Evolutionary conservation across 2,113 vertebrate species (phyloP).

Genomic region (Cranoglanis bouderius): DNA sequence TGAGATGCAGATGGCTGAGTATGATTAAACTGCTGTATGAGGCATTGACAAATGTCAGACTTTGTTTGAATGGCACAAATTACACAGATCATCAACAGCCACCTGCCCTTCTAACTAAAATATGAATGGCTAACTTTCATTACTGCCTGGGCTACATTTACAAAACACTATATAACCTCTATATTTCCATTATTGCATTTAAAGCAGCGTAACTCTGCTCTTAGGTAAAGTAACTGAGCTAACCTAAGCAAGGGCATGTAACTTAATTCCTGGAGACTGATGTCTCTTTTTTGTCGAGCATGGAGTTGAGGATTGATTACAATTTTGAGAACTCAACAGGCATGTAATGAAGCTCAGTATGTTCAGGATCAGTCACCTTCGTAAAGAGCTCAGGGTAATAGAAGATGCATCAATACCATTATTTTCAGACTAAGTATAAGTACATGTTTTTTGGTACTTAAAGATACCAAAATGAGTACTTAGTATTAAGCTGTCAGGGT

Average conservation of each 20-base stretch:
- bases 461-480: neutral
- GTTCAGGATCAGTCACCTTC: conserved; percentile 69
- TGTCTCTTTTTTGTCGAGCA: neutral
- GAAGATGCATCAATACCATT: neutral
- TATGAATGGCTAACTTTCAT: neutral
- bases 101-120: neutral
- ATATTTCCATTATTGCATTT: neutral
- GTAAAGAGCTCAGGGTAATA: conserved; percentile 50
- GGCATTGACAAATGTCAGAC: conserved; percentile 21
- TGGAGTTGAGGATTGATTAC: neutral
- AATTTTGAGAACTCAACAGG: neutral
- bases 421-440: neutral
- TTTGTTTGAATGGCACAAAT: conserved; percentile 31
- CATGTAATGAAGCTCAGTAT: conserved; percentile 76
- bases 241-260: neutral
- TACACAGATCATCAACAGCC: conserved; percentile 19
- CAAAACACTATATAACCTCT: neutral
- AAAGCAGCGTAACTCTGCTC: neutral
- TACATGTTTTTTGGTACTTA: neutral
- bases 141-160: neutral
- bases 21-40: conserved; percentile 40
- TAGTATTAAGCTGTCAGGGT: neutral
- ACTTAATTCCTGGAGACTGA: conserved; percentile 58
- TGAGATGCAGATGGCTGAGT: conserved; percentile 34
- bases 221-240: neutral